Percentiles rank a stretch among this genome's conserved stretches.
These are phyloP conservation scores for Trigoniulus corallinus DNA, from an alignment of 1,140 invertebrate genomes.

Conservation along the genomic window DNA sequence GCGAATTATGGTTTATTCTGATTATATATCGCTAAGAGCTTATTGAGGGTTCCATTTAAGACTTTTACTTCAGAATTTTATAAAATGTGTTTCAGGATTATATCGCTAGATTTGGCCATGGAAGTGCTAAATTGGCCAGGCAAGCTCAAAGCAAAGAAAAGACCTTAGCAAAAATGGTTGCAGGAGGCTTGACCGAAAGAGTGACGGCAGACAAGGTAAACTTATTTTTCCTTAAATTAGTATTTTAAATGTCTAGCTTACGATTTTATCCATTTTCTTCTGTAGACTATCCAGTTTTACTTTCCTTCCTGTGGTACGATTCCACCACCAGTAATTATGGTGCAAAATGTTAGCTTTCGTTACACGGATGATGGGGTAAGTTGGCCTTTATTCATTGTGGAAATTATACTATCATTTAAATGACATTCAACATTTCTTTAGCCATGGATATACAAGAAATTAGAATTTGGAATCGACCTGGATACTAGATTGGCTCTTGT, in stretches of 20 bases:
- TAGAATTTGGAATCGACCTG: conserved; percentile 98
- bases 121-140: conserved; percentile 90
- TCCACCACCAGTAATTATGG: conserved; percentile 98
- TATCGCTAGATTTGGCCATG: conserved; percentile 97
- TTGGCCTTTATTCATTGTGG: neutral
- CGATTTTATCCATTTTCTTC: conserved; percentile 19
- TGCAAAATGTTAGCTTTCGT: conserved; percentile 90
- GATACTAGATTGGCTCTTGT: conserved; percentile 95
- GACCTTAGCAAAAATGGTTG: conserved; percentile 97
- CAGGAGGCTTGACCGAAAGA: conserved; percentile 89
- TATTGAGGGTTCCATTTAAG: too few species aligned
- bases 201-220: conserved; percentile 64
- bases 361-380: conserved; percentile 56
- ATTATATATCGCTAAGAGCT: too few species aligned
- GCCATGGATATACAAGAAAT: conserved; percentile 89
- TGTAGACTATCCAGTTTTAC: conserved; percentile 71
- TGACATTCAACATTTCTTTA: conserved; percentile 20
- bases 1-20: too few species aligned
- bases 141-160: conserved; percentile 99
- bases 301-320: conserved; percentile 93
- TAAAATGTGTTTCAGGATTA: conserved; percentile 52
- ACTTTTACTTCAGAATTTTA: too few species aligned
- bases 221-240: neutral
- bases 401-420: neutral
- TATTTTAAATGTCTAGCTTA: too few species aligned